A percentile compares a stretch with the other conserved stretches of the same genome.
phyloP scores from a whole-genome alignment of 2,888 invertebrate species.

The Eristalis arbustorum region DNA sequence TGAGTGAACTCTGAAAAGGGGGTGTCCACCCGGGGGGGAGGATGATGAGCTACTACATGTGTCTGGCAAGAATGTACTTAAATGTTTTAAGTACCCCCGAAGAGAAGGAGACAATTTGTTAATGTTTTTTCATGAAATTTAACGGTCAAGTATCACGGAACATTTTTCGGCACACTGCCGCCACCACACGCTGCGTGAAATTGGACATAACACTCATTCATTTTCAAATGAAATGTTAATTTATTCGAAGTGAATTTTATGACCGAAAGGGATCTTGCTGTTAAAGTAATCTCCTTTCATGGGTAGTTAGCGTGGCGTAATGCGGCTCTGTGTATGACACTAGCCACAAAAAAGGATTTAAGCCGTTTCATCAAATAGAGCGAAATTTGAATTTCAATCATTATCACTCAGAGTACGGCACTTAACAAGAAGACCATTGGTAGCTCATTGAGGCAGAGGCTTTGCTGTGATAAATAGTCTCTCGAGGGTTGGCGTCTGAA shows the following conservation, averaged over 20 bases:
- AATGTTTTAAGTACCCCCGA: background rate
- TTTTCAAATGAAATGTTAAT: background rate
- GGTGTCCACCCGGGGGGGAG: background rate
- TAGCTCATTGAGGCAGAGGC: no score
- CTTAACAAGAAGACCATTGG: no score
- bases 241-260: background rate
- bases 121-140: constrained; percentile 3
- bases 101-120: constrained; percentile 17
- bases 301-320: no score
- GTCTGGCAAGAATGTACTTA: constrained; percentile 1
- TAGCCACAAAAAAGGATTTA: no score
- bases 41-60: background rate
- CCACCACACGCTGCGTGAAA: background rate
- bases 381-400: no score
- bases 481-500: no score
- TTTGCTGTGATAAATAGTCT: no score
- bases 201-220: background rate
- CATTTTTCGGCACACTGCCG: background rate
- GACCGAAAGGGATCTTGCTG: no score
- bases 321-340: no score
- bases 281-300: no score
- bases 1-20: constrained; percentile 8
- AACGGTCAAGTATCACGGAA: constrained; percentile 18
- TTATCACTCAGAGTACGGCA: no score
- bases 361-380: no score